Conservation (phyloP, 2,797 vertebrate species). For the Oreochromis grahami region DNA sequence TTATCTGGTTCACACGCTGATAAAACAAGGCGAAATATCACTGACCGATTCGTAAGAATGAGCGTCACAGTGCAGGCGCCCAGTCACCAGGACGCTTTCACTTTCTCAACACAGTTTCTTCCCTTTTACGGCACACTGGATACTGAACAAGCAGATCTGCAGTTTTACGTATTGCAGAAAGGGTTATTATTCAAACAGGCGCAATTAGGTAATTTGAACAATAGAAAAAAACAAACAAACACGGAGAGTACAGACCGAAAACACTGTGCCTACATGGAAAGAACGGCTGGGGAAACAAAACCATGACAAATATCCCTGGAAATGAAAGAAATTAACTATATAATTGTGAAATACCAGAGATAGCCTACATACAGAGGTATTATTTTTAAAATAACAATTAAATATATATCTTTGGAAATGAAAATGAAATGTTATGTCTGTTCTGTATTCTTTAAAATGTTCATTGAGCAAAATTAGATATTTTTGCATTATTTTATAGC, state of each 20-base stretch:
- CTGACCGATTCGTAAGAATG: neutral
- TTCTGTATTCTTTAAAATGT: neutral
- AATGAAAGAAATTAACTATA: neutral
- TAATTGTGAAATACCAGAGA: neutral
- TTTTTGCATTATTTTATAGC: neutral
- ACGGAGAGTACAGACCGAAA: neutral
- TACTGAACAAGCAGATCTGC: neutral
- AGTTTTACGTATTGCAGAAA: neutral
- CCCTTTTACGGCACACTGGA: neutral
- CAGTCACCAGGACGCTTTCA: neutral
- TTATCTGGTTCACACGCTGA: neutral
- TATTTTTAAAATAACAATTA: neutral
- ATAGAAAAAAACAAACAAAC: fast-evolving
- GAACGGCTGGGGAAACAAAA: neutral
- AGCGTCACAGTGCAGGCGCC: neutral
- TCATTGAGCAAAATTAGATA: neutral
- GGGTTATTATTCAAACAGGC: neutral
- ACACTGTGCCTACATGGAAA: neutral
- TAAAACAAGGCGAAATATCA: neutral
- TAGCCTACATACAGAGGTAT: fast-evolving
- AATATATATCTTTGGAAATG: neutral
- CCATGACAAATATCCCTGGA: neutral
- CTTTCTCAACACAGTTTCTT: neutral
- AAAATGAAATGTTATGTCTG: neutral
- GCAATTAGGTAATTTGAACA: fast-evolving